phyloP scores from a whole-genome alignment of 1,140 invertebrate species.

The Bombus confusus region DNA sequence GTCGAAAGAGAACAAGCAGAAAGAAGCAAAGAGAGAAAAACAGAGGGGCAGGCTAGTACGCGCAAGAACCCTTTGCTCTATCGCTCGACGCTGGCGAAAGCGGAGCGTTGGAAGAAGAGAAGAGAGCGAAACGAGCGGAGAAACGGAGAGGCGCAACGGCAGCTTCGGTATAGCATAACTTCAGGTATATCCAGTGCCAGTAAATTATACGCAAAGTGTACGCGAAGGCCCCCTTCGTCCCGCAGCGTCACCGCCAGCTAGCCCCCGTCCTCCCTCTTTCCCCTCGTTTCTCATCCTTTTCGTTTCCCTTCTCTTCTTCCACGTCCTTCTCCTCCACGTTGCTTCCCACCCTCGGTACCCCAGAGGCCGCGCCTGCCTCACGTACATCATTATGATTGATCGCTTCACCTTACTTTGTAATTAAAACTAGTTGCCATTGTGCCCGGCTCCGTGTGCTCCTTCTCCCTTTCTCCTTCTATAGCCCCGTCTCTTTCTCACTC shows the following conservation, averaged over 20 bases:
- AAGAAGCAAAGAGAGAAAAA: slow-evolving; percentile 36
- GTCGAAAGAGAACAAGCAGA: slow-evolving; percentile 20
- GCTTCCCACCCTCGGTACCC: slow-evolving; percentile 73
- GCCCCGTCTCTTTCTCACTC: neutral
- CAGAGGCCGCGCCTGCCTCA: slow-evolving; percentile 81
- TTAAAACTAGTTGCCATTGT: slow-evolving; percentile 84
- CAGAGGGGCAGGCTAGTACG: slow-evolving; percentile 4
- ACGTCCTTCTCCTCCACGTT: slow-evolving; percentile 55
- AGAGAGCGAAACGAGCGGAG: slow-evolving; percentile 53
- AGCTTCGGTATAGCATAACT: slow-evolving; percentile 80
- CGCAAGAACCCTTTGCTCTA: slow-evolving; percentile 56
- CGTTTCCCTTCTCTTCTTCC: slow-evolving; percentile 57
- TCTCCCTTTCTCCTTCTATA: slow-evolving; percentile 24
- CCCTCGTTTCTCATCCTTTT: slow-evolving; percentile 64
- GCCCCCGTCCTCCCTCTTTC: slow-evolving; percentile 68
- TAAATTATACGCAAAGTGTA: slow-evolving; percentile 83
- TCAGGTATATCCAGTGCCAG: slow-evolving; percentile 82
- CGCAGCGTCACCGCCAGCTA: slow-evolving; percentile 68
- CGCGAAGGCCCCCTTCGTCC: slow-evolving; percentile 76
- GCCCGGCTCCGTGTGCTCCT: slow-evolving; percentile 66
- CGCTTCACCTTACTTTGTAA: slow-evolving; percentile 83
- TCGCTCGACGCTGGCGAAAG: slow-evolving; percentile 48
- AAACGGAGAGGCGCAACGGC: slow-evolving; percentile 66
- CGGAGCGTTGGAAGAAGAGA: slow-evolving; percentile 42
- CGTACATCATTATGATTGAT: slow-evolving; percentile 84